These are phyloP conservation scores for Lasioglossum calceatum DNA, from an alignment of 2,888 invertebrate genomes.

Conservation along the genomic window DNA sequence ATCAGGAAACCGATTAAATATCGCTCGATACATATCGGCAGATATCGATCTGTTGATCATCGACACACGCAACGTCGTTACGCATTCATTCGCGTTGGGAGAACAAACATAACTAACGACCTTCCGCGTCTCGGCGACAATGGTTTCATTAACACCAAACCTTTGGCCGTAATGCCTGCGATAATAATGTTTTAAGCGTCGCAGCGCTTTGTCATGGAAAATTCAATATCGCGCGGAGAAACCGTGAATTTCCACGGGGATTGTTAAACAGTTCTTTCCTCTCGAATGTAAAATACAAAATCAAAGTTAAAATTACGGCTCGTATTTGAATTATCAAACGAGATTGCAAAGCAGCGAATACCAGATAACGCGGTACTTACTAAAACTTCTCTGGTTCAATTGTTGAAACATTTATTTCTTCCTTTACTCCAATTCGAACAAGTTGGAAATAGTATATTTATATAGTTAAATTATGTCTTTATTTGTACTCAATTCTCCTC, in stretches of 20 bases:
- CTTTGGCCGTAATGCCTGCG: neutral
- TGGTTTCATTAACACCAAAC: neutral
- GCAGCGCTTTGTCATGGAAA: neutral
- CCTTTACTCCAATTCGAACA: neutral
- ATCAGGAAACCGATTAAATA: slow-evolving; percentile 25
- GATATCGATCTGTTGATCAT: slow-evolving; percentile 17
- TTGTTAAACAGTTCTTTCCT: neutral
- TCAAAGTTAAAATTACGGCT: neutral
- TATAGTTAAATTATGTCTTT: too few species aligned
- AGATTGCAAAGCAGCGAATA: neutral
- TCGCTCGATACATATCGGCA: neutral
- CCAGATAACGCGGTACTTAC: neutral
- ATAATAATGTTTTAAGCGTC: neutral
- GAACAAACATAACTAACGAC: neutral
- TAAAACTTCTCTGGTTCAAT: too few species aligned
- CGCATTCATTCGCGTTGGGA: neutral
- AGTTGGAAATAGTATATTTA: neutral
- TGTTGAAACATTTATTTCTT: too few species aligned
- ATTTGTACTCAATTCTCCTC: too few species aligned
- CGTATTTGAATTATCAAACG: neutral
- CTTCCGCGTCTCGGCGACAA: neutral
- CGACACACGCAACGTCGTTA: neutral
- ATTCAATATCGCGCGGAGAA: neutral
- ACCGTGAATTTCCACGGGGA: neutral
- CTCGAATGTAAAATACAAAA: too few species aligned